Evolutionary conservation across 1,140 invertebrate genomes (phyloP), one percentile per base, ranked within the genome.

Genomic region (Cotesia typhae): DNA sequence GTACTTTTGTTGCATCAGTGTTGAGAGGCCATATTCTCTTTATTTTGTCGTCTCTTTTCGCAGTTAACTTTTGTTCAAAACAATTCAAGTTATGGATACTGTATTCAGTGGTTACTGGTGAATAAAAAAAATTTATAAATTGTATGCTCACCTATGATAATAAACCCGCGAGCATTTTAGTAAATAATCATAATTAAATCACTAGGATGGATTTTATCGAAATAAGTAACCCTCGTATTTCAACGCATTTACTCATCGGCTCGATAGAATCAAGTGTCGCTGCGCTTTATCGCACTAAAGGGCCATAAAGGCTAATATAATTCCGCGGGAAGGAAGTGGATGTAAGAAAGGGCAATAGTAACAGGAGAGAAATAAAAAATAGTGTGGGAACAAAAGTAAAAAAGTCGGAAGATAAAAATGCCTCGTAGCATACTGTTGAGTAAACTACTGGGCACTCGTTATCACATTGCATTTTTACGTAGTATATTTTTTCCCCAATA

Each of bases 241-340:
- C 12, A 37, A 37, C 36, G 2, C 12, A 37, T 38, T 63, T 63
- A 6, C 14, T 28, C 60, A n/a, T 63, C 36, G 35, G 9, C 10
- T 12, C 10, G 9, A 10, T 9, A 51, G 41, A 14, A 55, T 67
- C 66, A 20, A 36, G 66, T 41, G 53, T 41, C 81, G 75, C 78
- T 80, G 76, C 81, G 78, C 79, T 85, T 84, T 85, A 84, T 85
- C 79, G 80, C 37, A 55, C 17, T 70, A 61, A 71, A 65, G 73
- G 73, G 76, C 82, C 80, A 81, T 85, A 85, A 85, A 84, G 82
- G 84, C 83, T 83, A 84, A 85, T 85, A 85, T 83, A 85, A 85
- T 83, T 78, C 77, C 59, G 76, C 51, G n/a, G 76, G 79, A 81
- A 81, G 80, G 79, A 78, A 73, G 61, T 65, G 51, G 52, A 73